These are phyloP conservation scores for Drosophila quadrilineata DNA, from an alignment of 1,140 invertebrate species.

Conservation along the genomic window DNA sequence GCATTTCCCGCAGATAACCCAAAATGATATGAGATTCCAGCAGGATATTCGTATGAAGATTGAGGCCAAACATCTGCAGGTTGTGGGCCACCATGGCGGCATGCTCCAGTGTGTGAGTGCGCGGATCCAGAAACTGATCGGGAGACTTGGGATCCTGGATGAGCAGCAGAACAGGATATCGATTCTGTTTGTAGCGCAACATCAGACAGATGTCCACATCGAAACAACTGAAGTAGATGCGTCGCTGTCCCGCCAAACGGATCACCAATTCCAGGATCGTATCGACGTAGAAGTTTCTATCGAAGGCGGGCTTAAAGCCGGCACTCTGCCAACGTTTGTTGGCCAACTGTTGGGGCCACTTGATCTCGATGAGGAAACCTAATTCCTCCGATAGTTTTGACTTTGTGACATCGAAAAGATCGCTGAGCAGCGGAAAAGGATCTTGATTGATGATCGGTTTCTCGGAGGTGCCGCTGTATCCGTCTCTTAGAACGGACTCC, in stretches of 20 bases:
- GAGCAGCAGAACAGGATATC: conserved; percentile 94
- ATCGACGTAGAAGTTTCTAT: conserved; percentile 95
- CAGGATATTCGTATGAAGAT: conserved; percentile 93
- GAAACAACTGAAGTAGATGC: conserved; percentile 95
- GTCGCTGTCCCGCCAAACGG: conserved; percentile 87
- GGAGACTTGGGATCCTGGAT: conserved; percentile 90
- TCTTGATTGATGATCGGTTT: conserved; percentile 91
- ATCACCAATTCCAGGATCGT: conserved; percentile 88
- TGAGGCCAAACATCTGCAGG: conserved; percentile 91
- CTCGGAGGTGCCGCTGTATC: conserved; percentile 84
- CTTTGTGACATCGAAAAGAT: conserved; percentile 84
- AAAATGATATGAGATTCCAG: conserved; percentile 86
- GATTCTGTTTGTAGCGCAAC: conserved; percentile 95
- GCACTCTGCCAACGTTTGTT: conserved; percentile 91
- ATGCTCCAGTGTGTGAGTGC: conserved; percentile 88
- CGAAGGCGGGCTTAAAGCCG: conserved; percentile 84
- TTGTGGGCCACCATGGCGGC: conserved; percentile 89
- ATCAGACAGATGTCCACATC: conserved; percentile 96
- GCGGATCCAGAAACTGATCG: conserved; percentile 89
- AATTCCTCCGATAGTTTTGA: conserved; percentile 86
- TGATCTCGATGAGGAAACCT: conserved; percentile 97
- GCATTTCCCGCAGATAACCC: conserved; percentile 73
- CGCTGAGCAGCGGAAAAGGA: conserved; percentile 93
- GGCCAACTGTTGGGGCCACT: conserved; percentile 93
- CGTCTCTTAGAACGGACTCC: conserved; percentile 6